Base-by-base conservation (phyloP, 1,140 invertebrate genomes). In the Aphaenogaster floridana region DNA sequence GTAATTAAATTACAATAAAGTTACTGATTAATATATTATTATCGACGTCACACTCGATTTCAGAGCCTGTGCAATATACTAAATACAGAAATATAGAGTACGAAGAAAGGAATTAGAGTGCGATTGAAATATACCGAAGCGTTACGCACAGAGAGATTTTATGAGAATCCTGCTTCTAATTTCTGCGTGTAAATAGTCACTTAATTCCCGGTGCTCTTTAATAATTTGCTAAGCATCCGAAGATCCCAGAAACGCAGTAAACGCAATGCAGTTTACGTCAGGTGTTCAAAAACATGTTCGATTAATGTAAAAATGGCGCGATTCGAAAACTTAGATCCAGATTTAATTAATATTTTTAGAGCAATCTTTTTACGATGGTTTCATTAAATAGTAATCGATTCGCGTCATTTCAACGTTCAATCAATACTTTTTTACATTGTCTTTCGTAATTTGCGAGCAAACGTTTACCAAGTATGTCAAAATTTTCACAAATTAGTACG, bases 281-380 rank as follows among this genome's bases (percentile, higher is more conserved):
- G 15, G 9, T 78, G 9, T 69, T 54, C n/a, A 80, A 42, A 13
- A 39, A 21, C 17, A 34, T 1, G 9, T 54, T 54, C 13, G 21
- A 80, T 42, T 50, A 69, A 57, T 54, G 21, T 54, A 34, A 80
- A 42, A 17, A 2, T 54, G 45, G 0, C 21, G 36, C 3, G 15
- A 42, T 1, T 69, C 36, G 50, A 81, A 8, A 52, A 8, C 4
- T 42, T 21, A 39, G 7, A 21, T 59, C 21, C 1, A 48, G 6
- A 83, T 74, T 69, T 83, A 59, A 74, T 45, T 74, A 28, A 61
- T 83, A 83, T 74, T 74, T 83, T 83, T 83, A 48, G 15, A 74
- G 4, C 28, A 9, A 34, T 5, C 4, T 61, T 69, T 83, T 72
- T 57, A 15, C 1, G 9, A 59, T 59, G 1, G 54, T 83, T 72